Conservation (phyloP, 2,113 vertebrate species). For the Pangasianodon hypophthalmus region DNA sequence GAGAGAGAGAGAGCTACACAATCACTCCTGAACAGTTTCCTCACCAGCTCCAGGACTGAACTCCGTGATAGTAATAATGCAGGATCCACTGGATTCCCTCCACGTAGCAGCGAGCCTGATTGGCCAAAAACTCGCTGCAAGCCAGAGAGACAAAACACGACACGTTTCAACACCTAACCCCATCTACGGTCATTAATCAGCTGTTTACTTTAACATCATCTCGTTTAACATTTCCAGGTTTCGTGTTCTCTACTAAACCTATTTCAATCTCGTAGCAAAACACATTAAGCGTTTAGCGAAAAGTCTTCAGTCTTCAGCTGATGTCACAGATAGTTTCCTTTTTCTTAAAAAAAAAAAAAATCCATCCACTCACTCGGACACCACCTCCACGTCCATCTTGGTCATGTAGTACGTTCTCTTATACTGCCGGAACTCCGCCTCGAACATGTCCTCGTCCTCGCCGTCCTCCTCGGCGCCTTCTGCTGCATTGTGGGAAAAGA, state of each 20-base stretch:
- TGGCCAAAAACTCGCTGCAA: constrained; percentile 89
- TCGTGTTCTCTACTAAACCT: not conserved
- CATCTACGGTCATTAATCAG: not conserved
- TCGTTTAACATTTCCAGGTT: not conserved
- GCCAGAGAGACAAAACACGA: constrained; percentile 8
- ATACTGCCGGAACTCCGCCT: constrained; percentile 96
- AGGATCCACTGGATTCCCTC: constrained; percentile 99
- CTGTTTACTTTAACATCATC: not conserved
- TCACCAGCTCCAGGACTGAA: constrained; percentile 99
- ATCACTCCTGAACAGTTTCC: constrained; percentile 35
- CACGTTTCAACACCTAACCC: not conserved
- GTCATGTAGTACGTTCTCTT: constrained; percentile 98
- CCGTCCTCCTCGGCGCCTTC: constrained; percentile 81
- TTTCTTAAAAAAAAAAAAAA: not conserved
- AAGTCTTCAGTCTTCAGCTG: not conserved
- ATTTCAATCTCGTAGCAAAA: not conserved
- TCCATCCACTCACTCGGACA: constrained; percentile 86
- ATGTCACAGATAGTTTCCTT: not conserved
- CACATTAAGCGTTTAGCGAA: not conserved
- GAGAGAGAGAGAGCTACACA: not conserved
- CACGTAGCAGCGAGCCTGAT: constrained; percentile 91
- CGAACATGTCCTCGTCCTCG: constrained; percentile 96
- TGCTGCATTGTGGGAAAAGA: constrained; percentile 53
- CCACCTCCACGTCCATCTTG: constrained; percentile 94
- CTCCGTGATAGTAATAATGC: constrained; percentile 98